Conservation (phyloP, 2,888 invertebrate genomes). For the Melieria picta region DNA sequence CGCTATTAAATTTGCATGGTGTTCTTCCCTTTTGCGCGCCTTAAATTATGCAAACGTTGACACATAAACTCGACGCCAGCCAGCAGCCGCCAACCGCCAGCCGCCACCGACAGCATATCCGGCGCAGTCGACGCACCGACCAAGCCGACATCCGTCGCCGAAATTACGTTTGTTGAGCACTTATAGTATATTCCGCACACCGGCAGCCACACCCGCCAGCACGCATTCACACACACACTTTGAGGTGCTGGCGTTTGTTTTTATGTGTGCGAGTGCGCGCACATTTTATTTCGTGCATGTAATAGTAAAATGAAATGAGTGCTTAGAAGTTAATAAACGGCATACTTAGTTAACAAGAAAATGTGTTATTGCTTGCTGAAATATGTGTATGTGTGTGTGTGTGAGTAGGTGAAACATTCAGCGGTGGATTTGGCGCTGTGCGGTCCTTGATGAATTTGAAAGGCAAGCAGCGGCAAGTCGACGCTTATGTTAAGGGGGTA, state of each 20-base stretch:
- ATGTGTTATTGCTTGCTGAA: too few species aligned
- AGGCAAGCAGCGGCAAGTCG: too few species aligned
- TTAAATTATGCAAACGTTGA: conserved; percentile 26
- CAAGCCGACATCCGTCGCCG: neutral
- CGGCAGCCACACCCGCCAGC: neutral
- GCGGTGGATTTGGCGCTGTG: too few species aligned
- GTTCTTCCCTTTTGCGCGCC: conserved; percentile 13
- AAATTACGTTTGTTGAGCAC: too few species aligned
- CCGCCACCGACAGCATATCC: neutral
- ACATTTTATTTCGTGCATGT: neutral
- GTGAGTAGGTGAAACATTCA: too few species aligned
- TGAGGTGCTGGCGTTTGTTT: neutral
- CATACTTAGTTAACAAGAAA: too few species aligned
- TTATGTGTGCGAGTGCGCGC: neutral
- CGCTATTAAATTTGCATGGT: conserved; percentile 29
- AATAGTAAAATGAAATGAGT: too few species aligned
- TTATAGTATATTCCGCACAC: neutral
- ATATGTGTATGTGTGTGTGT: too few species aligned
- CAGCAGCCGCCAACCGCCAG: conserved; percentile 2
- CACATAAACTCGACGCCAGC: neutral
- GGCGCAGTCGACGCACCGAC: too few species aligned
- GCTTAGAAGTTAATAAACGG: too few species aligned
- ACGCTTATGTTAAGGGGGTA: too few species aligned
- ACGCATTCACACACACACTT: neutral
- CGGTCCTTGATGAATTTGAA: too few species aligned